phyloP scores from a whole-genome alignment of 2,113 vertebrate species.

The Raja brachyura region DNA sequence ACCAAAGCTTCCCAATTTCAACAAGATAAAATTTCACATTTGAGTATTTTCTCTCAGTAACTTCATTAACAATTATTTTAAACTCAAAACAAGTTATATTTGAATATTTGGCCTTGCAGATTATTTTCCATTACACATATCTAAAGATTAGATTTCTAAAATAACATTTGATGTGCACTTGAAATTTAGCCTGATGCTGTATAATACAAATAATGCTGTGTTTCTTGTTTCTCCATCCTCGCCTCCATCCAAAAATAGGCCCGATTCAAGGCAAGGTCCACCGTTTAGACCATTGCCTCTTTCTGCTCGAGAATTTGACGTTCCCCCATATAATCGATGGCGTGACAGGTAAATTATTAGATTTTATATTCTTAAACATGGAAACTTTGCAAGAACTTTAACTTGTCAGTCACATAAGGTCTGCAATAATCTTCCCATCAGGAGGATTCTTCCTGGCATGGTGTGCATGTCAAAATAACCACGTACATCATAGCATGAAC shows the following conservation, averaged over 20 bases:
- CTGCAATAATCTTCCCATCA: too few relatives aligned
- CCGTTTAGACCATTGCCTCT: background rate
- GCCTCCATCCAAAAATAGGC: background rate
- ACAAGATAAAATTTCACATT: background rate
- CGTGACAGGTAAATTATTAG: constrained; percentile 21
- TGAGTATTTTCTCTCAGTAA: background rate
- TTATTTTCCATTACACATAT: background rate
- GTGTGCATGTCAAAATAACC: too few relatives aligned
- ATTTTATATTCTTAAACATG: too few relatives aligned
- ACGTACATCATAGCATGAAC: too few relatives aligned
- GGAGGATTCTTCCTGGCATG: too few relatives aligned
- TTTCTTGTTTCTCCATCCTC: background rate
- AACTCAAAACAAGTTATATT: background rate
- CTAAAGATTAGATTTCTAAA: background rate
- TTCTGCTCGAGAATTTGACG: constrained; percentile 32
- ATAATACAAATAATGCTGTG: background rate
- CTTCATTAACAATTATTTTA: background rate
- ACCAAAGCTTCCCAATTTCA: background rate
- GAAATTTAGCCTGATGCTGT: background rate
- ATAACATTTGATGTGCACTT: background rate
- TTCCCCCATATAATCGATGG: constrained; percentile 28
- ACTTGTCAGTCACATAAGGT: too few relatives aligned
- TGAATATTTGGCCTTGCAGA: background rate
- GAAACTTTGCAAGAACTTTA: too few relatives aligned
- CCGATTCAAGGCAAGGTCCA: constrained; percentile 24